These are phyloP conservation scores for Sebastes miniatus DNA, from an alignment of 2,797 vertebrate species.

Conservation along the genomic window DNA sequence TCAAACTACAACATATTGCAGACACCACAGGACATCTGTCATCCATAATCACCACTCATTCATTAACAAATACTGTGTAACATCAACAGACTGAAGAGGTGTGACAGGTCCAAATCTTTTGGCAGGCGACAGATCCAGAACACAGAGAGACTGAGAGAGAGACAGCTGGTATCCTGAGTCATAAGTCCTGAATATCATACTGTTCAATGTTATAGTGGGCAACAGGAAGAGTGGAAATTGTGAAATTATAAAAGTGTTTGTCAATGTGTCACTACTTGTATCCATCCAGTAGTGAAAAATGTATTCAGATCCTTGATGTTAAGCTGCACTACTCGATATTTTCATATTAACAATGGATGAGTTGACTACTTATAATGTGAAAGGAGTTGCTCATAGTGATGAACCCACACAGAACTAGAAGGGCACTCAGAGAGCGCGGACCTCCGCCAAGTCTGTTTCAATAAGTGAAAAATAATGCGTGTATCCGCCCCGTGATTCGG, in stretches of 20 bases:
- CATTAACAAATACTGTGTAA: conserved; percentile 8
- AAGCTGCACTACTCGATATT: not conserved
- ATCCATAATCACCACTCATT: conserved; percentile 9
- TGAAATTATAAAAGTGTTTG: not conserved
- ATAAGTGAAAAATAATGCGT: too few relatives aligned
- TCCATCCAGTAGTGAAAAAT: not conserved
- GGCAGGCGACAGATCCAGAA: conserved; percentile 24
- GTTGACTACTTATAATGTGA: not conserved
- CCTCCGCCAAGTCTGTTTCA: too few relatives aligned
- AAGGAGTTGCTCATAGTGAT: not conserved
- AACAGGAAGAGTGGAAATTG: not conserved
- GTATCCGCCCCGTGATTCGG: not conserved
- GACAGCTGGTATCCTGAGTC: conserved; percentile 71
- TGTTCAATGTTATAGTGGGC: conserved; percentile 23
- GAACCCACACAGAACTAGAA: too few relatives aligned
- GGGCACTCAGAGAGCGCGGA: too few relatives aligned
- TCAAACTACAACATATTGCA: conserved; percentile 26
- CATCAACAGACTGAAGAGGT: conserved; percentile 33
- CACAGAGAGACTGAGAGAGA: conserved; percentile 12
- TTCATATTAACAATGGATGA: not conserved
- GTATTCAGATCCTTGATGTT: not conserved
- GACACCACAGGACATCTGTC: not conserved
- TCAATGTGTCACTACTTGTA: not conserved
- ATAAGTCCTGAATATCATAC: conserved; percentile 25
- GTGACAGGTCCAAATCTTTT: conserved; percentile 34